phyloP scores from a whole-genome alignment of 2,888 invertebrate species.

The Criorhina ranunculi region DNA sequence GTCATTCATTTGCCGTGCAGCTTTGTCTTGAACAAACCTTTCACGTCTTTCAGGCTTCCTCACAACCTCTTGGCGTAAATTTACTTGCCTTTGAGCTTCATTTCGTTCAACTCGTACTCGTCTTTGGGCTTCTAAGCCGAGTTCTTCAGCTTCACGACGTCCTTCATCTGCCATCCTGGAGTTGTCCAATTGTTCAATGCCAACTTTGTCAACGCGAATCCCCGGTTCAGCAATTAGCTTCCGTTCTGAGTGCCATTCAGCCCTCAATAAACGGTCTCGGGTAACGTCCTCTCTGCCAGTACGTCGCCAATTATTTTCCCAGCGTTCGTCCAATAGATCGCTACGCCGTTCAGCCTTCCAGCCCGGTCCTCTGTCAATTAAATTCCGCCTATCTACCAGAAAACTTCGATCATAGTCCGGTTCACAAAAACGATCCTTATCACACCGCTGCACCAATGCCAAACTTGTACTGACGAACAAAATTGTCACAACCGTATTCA shows the following conservation, averaged over 20 bases:
- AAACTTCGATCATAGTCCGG: constrained; percentile 60
- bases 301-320: constrained; percentile 69
- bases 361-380: neutral
- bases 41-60: neutral
- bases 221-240: neutral
- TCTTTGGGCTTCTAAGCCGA: neutral
- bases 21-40: neutral
- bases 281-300: constrained; percentile 72
- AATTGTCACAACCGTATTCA: constrained; percentile 78
- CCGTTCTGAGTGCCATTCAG: constrained; percentile 66
- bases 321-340: constrained; percentile 34
- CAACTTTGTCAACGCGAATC: constrained; percentile 32
- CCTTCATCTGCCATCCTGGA: constrained; percentile 1
- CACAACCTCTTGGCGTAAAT: constrained; percentile 9
- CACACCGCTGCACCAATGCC: constrained; percentile 69
- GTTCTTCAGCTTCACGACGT: neutral
- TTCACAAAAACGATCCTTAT: constrained; percentile 50
- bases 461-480: constrained; percentile 77
- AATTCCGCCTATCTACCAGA: neutral
- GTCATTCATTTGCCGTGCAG: neutral
- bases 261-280: constrained; percentile 57
- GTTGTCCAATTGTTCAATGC: constrained; percentile 32
- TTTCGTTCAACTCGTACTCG: too few relatives aligned
- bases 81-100: too few relatives aligned
- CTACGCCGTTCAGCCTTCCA: neutral